phyloP scores from a whole-genome alignment of 1,140 invertebrate species.

The Ceratina calcarata region DNA sequence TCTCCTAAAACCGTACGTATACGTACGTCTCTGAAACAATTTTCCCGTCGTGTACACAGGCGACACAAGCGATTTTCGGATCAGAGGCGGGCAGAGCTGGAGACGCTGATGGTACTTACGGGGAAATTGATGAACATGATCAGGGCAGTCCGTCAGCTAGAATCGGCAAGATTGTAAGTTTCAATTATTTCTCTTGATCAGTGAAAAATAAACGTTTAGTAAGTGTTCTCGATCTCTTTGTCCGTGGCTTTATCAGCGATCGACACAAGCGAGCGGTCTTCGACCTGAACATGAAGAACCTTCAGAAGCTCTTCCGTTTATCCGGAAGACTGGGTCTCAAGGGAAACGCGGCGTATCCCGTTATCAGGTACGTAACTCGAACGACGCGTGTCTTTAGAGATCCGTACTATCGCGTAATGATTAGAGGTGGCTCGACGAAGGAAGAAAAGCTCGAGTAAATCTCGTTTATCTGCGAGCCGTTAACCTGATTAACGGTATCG shows the following conservation, averaged over 20 bases:
- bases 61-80: slow-evolving; percentile 82
- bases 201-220: not conserved
- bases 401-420: not conserved
- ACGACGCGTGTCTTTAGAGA: not conserved
- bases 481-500: not conserved
- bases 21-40: slow-evolving; percentile 1
- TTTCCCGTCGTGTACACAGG: slow-evolving; percentile 37
- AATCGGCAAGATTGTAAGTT: slow-evolving; percentile 31
- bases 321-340: slow-evolving; percentile 4
- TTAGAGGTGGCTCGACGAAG: not conserved
- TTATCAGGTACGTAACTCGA: slow-evolving; percentile 34
- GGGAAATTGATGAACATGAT: slow-evolving; percentile 59
- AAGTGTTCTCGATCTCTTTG: not conserved
- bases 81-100: slow-evolving; percentile 81
- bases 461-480: not conserved
- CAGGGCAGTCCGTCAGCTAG: slow-evolving; percentile 3
- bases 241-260: not conserved
- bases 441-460: not conserved
- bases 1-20: too few species aligned
- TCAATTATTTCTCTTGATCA: not conserved
- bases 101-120: slow-evolving; percentile 80
- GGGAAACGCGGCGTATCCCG: slow-evolving; percentile 31
- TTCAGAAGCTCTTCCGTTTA: not conserved
- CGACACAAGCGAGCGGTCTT: slow-evolving; percentile 20
- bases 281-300: slow-evolving; percentile 11